Evolutionary conservation across 2,797 vertebrate species (phyloP), one percentile per base, ranked within the genome.

Genomic region (Sphenopsis melanotis): DNA sequence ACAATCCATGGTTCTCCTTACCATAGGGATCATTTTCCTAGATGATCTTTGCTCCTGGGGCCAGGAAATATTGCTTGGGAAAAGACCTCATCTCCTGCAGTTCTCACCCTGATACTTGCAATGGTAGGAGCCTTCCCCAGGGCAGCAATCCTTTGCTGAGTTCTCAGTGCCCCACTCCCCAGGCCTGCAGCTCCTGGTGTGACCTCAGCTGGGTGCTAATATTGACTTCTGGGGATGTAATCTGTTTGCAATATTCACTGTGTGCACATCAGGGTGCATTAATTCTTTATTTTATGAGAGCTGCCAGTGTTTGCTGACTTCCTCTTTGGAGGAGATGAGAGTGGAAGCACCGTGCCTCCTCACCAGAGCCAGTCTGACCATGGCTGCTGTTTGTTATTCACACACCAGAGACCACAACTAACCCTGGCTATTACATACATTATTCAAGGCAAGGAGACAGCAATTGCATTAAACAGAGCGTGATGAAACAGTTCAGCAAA

Each of bases 251-350:
- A 49, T 26, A 59, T 26, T 60, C 66, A 68, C 37, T 50, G 24
- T 50, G 59, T 59, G 55, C 41, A 14, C 64, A 41, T 13, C 0
- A 26, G 57, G 47, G 32, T 63, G 29, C 4, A 3, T 70, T 57
- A 80, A 57, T 50, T 69, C 61, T 50, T 39, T 53, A 10, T 63
- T 82, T 90, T 70, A 53, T 74, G 75, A 64, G 44, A 36, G 15
- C 63, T 80, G 60, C 19, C 66, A 66, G 64, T 47, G 63, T 60
- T 74, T 90, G 83, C 78, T 87, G 94, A 83, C 78, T 93, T 95
- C 74, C 78, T 79, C 22, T 83, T 47, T 49, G 17, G 36, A 4
- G 16, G 81, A 96, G 81, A 87, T 92, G 81, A 94, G 90, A 24
- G 26, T 65, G 63, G 52, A 87, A 94, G 56, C 26, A 52, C 6